These are phyloP conservation scores for Pyxicephalus adspersus DNA, from an alignment of 2,113 vertebrate genomes.

Conservation along the genomic window DNA sequence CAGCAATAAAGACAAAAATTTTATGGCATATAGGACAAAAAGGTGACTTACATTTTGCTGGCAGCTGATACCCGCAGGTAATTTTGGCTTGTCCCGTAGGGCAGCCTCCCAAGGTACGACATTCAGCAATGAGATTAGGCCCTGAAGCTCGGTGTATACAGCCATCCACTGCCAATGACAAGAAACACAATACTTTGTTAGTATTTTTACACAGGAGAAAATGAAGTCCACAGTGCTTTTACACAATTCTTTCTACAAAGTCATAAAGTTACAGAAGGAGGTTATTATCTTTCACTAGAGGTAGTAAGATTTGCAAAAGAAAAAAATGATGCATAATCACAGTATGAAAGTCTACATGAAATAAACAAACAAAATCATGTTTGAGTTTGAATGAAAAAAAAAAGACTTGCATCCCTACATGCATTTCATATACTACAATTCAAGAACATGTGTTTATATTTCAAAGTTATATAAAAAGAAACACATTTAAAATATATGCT, in stretches of 20 bases:
- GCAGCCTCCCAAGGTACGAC: constrained; percentile 90
- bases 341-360: no score
- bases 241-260: not conserved
- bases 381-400: no score
- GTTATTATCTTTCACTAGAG: no score
- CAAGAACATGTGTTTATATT: no score
- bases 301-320: no score
- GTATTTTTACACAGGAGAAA: not conserved
- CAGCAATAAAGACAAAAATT: not conserved
- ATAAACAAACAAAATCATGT: no score
- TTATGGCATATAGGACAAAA: not conserved
- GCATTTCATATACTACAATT: no score
- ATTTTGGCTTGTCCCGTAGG: constrained; percentile 95
- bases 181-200: constrained; percentile 4
- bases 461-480: no score
- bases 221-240: not conserved
- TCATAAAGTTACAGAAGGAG: no score
- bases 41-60: constrained; percentile 90
- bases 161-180: constrained; percentile 84
- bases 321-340: no score
- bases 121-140: constrained; percentile 89
- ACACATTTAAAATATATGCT: no score
- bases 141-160: constrained; percentile 97
- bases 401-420: no score
- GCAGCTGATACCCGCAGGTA: constrained; percentile 93